Conservation (phyloP, 1,140 invertebrate genomes). For the Pogonomyrmex californicus region DNA sequence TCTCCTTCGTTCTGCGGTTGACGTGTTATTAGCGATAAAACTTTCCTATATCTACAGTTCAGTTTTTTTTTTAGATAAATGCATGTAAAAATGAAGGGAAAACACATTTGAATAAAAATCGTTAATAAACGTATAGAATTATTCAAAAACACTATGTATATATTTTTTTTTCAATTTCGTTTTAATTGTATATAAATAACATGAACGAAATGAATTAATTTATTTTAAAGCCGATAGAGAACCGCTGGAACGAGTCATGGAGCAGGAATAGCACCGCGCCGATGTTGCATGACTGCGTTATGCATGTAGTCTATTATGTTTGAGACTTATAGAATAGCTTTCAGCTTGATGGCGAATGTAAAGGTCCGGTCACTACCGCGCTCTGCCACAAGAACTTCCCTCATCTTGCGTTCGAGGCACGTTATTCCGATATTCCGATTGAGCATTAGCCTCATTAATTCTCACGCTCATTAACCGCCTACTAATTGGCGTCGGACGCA, state of each 20-base stretch:
- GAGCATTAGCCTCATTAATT: conserved; percentile 58
- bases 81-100: neutral
- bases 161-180: neutral
- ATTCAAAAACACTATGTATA: neutral
- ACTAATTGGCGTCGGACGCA: conserved; percentile 47
- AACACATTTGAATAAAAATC: neutral
- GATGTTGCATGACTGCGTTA: conserved; percentile 80
- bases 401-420: conserved; percentile 29
- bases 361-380: conserved; percentile 70
- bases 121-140: neutral
- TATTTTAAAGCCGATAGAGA: conserved; percentile 52
- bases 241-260: conserved; percentile 74
- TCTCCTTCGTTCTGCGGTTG: conserved; percentile 31
- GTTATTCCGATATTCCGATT: conserved; percentile 51
- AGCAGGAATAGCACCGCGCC: conserved; percentile 74
- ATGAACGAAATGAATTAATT: neutral
- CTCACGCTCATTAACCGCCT: conserved; percentile 49
- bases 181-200: neutral
- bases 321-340: conserved; percentile 81
- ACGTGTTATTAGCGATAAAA: conserved; percentile 44
- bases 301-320: conserved; percentile 80
- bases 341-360: conserved; percentile 70
- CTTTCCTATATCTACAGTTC: neutral
- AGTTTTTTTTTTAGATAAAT: neutral
- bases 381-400: conserved; percentile 20